phyloP scores from a whole-genome alignment of 1,140 invertebrate species.

The Diorhabda sublineata region DNA sequence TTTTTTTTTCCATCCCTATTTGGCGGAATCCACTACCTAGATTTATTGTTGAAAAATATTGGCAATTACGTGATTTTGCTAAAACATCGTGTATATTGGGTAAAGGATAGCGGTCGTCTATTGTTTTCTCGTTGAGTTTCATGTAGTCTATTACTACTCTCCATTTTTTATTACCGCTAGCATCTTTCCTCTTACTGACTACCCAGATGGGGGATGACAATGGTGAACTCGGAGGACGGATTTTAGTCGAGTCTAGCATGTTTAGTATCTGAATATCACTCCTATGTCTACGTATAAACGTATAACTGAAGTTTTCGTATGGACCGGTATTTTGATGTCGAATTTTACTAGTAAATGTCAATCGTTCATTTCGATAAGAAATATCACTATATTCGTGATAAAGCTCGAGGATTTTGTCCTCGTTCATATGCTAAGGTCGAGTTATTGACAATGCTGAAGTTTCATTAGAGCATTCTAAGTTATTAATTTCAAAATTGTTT shows the following conservation, averaged over 20 bases:
- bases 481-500: neutral
- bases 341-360: constrained; percentile 23
- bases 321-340: constrained; percentile 21
- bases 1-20: constrained; percentile 42
- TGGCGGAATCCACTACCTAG: constrained; percentile 51
- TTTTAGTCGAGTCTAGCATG: constrained; percentile 12
- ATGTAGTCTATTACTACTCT: constrained; percentile 42
- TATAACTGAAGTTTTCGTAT: constrained; percentile 24
- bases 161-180: constrained; percentile 37
- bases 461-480: neutral
- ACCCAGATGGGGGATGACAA: neutral
- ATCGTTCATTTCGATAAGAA: constrained; percentile 6
- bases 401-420: constrained; percentile 8
- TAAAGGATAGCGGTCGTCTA: constrained; percentile 50
- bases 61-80: constrained; percentile 43
- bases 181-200: neutral
- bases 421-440: constrained; percentile 12
- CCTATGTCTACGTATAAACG: constrained; percentile 18
- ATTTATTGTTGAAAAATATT: constrained; percentile 49
- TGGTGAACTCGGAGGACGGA: constrained; percentile 5
- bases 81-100: constrained; percentile 51
- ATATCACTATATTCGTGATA: constrained; percentile 9
- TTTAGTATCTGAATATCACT: constrained; percentile 10
- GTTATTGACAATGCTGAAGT: neutral
- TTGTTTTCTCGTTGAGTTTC: constrained; percentile 41